Base-by-base conservation (phyloP, 2,113 vertebrate genomes). In the Montifringilla adamsi region DNA sequence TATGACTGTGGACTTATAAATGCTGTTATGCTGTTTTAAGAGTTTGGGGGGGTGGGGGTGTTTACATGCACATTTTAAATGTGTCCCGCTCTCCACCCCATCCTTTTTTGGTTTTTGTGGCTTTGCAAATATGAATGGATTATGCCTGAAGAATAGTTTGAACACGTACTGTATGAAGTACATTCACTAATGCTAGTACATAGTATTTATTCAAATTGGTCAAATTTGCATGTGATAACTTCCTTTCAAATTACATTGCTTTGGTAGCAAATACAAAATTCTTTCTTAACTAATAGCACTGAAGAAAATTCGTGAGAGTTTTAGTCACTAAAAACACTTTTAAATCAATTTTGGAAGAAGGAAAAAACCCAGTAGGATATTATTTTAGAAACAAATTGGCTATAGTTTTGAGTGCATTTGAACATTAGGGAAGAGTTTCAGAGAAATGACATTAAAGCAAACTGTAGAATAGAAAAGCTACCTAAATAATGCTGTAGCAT, bases 21-120 rank as follows among this genome's bases (percentile, higher is more conserved):
- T 95, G 90, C 89, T 78, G 21, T 95, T 97, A 93, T 95, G 90
- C 89, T 82, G 19, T 95, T 97, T 93, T 33, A 89, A 67, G 75
- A 84, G 37, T 79, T 87, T 50, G 82, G 76, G 27, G 28, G 35
- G 22, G 35, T 37, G 22, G 35, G 24, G 49, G 49, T 26, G 24
- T 26, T 94, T 97, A 97, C 96, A 97, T 97, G 97, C 89, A 94
- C 68, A 31, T 95, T 97, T 93, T 96, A 96, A 87, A 96, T 93
- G 86, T 79, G 17, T 60, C 53, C n/a, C 1, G 68, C 95, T 82
- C 67, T 47, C 22, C 56, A 80, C 28, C 28, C 15, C 41, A 50
- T 81, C 91, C 52, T 35, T 39, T 68, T 70, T 62, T 95, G 41
- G 76, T 63, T 88, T 95, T 95, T 97, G 96, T 46, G 33, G 39